Conservation (phyloP, 2,888 invertebrate genomes). For the Hoplodrina ambigua region DNA sequence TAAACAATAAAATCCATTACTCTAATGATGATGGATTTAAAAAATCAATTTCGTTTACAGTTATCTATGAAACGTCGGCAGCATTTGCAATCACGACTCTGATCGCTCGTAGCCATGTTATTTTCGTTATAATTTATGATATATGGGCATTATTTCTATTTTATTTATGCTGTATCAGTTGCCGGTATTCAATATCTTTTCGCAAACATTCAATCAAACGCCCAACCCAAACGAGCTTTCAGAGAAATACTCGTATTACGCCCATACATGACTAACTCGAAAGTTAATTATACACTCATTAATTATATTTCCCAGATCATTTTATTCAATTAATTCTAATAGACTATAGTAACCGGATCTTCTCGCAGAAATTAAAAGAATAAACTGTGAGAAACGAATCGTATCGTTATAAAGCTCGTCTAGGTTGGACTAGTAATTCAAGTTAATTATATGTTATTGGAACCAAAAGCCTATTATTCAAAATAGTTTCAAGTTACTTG, state of each 20-base stretch:
- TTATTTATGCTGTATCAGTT: constrained; percentile 36
- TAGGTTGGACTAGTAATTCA: constrained; percentile 41
- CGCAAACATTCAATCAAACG: constrained; percentile 28
- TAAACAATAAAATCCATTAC: constrained; percentile 83
- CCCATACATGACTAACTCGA: constrained; percentile 20
- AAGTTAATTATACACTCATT: constrained; percentile 47
- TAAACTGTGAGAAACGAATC: constrained; percentile 48
- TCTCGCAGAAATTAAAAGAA: constrained; percentile 50
- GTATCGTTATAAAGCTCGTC: constrained; percentile 35
- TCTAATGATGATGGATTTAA: constrained; percentile 84
- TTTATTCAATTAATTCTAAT: constrained; percentile 53
- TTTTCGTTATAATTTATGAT: constrained; percentile 43
- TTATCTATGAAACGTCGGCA: constrained; percentile 76
- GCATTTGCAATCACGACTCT: constrained; percentile 70
- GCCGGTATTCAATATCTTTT: constrained; percentile 40
- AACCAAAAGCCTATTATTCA: constrained; percentile 46
- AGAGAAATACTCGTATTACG: constrained; percentile 19
- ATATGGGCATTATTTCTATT: constrained; percentile 34
- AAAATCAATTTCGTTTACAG: constrained; percentile 86
- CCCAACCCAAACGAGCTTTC: constrained; percentile 22
- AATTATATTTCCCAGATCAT: constrained; percentile 41
- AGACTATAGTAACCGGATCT: constrained; percentile 45
- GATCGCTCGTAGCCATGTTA: constrained; percentile 35
- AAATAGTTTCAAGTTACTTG: constrained; percentile 48
- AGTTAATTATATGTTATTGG: constrained; percentile 52